Conservation (phyloP, 2,797 vertebrate species). For the Microtus californicus region DNA sequence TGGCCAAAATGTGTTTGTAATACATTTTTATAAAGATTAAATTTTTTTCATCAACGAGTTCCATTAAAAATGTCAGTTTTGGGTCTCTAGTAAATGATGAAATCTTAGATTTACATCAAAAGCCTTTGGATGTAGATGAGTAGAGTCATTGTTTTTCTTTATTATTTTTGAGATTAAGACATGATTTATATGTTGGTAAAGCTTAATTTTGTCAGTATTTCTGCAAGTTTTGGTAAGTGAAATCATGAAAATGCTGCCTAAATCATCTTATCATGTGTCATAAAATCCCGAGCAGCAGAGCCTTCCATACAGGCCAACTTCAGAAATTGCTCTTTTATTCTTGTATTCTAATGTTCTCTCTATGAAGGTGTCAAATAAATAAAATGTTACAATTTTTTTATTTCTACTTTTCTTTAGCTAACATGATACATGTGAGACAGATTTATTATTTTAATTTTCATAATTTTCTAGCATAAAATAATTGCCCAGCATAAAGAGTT, state of each 20-base stretch:
- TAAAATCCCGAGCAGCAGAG: not conserved
- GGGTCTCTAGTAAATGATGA: not conserved
- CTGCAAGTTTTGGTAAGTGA: not conserved
- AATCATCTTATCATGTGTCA: not conserved
- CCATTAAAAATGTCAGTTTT: not conserved
- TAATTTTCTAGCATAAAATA: not conserved
- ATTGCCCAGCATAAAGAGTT: not conserved
- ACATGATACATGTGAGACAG: not conserved
- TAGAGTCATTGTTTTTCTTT: not conserved
- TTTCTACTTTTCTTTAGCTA: not conserved
- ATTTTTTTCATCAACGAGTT: not conserved
- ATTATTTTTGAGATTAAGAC: not conserved
- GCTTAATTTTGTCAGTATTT: not conserved
- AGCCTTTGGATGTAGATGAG: not conserved
- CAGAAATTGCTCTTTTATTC: not conserved
- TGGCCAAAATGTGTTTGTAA: not conserved
- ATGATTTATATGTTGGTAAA: not conserved
- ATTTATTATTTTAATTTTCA: not conserved
- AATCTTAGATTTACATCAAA: constrained; percentile 39
- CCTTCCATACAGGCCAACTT: rapidly evolving
- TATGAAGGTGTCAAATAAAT: not conserved
- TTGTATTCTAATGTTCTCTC: not conserved
- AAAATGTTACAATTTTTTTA: not conserved
- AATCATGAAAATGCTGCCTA: not conserved
- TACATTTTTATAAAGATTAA: not conserved